phyloP scores from a whole-genome alignment of 1,140 invertebrate species.

The Laupala kohalensis region DNA sequence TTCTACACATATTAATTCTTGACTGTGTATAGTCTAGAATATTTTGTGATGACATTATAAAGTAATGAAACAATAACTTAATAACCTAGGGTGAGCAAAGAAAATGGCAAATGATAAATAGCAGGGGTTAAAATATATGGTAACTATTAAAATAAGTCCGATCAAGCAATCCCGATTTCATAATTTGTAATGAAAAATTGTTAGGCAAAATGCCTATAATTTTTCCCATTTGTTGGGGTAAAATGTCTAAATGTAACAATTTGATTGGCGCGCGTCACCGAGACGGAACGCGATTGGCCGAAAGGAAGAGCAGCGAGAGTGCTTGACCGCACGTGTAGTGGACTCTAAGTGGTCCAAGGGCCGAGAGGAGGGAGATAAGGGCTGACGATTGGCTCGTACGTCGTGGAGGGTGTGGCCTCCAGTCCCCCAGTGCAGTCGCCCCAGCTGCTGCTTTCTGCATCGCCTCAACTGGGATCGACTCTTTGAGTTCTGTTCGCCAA shows the following conservation, averaged over 20 bases:
- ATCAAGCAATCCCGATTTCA: neutral
- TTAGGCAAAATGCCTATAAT: neutral
- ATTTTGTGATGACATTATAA: neutral
- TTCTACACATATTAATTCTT: neutral
- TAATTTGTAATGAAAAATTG: neutral
- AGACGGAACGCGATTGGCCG: no score
- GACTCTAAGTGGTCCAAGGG: no score
- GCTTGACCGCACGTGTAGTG: no score
- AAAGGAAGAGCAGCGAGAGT: no score
- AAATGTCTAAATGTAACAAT: no score
- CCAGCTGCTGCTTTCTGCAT: neutral
- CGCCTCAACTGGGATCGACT: neutral
- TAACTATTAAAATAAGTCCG: neutral
- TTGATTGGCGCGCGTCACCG: no score
- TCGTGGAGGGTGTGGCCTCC: no score
- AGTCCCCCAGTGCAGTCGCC: no score
- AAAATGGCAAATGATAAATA: neutral
- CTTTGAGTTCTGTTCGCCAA: neutral
- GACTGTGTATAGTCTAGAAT: neutral
- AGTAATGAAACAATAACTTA: neutral
- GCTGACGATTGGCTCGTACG: no score
- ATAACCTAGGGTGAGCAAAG: neutral
- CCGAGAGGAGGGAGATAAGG: no score
- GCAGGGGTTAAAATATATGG: neutral
- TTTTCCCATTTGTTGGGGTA: no score